phyloP scores from a whole-genome alignment of 2,113 vertebrate species.

The Pollachius pollachius region DNA sequence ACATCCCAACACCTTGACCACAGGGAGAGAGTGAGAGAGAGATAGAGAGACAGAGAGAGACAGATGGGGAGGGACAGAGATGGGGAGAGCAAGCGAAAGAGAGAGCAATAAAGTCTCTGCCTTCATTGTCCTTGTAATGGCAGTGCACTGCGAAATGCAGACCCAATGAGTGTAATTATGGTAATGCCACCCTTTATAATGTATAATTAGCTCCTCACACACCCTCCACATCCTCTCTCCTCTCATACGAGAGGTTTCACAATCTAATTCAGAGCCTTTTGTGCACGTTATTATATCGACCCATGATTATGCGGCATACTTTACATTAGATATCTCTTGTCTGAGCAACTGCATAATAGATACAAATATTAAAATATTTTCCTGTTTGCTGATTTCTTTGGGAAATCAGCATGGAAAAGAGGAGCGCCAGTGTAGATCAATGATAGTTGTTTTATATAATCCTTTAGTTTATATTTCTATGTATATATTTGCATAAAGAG shows the following conservation, averaged over 20 bases:
- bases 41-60: constrained; percentile 19
- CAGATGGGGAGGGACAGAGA: background rate
- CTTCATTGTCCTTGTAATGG: constrained; percentile 59
- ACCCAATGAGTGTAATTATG: constrained; percentile 66
- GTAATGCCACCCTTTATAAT: constrained; percentile 61
- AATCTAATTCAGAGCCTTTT: constrained; percentile 38
- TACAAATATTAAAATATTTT: constrained; percentile 40
- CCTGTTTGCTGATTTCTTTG: too few species aligned
- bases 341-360: constrained; percentile 32
- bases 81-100: background rate
- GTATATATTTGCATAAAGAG: too few species aligned
- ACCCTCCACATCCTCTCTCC: constrained; percentile 39
- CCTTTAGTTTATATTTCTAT: too few species aligned
- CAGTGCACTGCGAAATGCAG: constrained; percentile 46
- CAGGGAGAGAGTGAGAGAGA: constrained; percentile 15
- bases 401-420: too few species aligned
- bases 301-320: constrained; percentile 44
- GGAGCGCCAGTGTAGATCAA: too few species aligned
- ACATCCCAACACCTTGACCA: constrained; percentile 38
- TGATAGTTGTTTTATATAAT: too few species aligned
- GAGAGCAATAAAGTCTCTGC: constrained; percentile 39
- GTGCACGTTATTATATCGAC: constrained; percentile 22
- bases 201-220: constrained; percentile 63
- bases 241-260: constrained; percentile 35
- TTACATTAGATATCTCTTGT: constrained; percentile 28